Percentiles rank a stretch among this genome's conserved stretches.
Evolutionary conservation across 2,888 invertebrate species (phyloP).

Genomic region (Synanthedon vespiformis): DNA sequence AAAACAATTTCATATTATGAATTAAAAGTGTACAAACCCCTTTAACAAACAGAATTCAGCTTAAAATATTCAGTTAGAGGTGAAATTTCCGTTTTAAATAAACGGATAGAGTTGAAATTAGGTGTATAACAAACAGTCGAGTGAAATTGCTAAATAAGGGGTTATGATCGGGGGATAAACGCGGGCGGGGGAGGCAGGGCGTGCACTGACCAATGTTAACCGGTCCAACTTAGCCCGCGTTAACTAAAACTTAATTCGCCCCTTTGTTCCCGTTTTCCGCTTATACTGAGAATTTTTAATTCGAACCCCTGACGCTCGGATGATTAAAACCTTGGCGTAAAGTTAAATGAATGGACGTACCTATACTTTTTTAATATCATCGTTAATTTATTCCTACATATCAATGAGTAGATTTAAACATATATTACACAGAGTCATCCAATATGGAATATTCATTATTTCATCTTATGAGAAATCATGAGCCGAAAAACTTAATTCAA

Average conservation of each 20-base stretch:
- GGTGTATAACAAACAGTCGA: not conserved
- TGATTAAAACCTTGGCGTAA: not conserved
- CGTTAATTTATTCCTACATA: too few relatives aligned
- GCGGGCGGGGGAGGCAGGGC: not conserved
- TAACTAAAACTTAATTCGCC: not conserved
- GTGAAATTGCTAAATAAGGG: not conserved
- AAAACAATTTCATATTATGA: too few relatives aligned
- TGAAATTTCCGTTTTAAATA: not conserved
- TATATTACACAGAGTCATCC: too few relatives aligned
- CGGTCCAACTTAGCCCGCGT: not conserved
- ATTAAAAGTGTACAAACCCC: too few relatives aligned
- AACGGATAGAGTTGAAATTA: not conserved
- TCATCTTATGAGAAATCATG: too few relatives aligned
- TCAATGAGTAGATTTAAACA: too few relatives aligned
- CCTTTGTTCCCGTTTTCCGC: not conserved
- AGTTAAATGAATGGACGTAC: too few relatives aligned
- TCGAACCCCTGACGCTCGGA: not conserved
- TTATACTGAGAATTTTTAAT: not conserved
- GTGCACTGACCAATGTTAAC: not conserved
- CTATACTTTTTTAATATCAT: too few relatives aligned
- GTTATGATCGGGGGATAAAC: not conserved
- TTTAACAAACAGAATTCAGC: not conserved
- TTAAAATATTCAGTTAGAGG: not conserved
- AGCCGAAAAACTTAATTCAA: too few relatives aligned
- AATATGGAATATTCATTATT: too few relatives aligned